Evolutionary conservation across 2,113 vertebrate genomes (phyloP).

Genomic region (Ctenodactylus gundi): DNA sequence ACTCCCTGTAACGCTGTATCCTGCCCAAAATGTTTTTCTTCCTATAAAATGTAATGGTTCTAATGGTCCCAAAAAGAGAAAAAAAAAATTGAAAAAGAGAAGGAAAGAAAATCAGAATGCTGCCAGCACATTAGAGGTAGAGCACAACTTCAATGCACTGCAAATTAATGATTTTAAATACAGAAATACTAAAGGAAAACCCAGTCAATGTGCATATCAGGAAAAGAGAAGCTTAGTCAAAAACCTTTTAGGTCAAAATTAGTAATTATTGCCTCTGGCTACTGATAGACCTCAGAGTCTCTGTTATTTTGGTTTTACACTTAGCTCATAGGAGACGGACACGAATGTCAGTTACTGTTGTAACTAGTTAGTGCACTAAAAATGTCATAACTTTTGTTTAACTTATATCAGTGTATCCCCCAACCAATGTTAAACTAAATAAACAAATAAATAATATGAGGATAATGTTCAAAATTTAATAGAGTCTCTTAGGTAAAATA

Average conservation of each 20-base stretch:
- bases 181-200: not conserved
- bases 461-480: not conserved
- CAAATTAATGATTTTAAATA: not conserved
- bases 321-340: not conserved
- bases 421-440: not conserved
- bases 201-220: not conserved
- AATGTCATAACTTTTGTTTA: not conserved
- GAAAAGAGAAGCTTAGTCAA: not conserved
- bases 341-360: not conserved
- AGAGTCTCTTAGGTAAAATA: not conserved
- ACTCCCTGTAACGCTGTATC: not conserved
- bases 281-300: not conserved
- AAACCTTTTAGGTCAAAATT: not conserved
- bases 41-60: not conserved
- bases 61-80: not conserved
- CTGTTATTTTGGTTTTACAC: not conserved
- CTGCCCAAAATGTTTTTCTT: not conserved
- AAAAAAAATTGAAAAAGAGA: no score
- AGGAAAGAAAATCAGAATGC: not conserved
- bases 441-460: not conserved
- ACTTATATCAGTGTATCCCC: not conserved
- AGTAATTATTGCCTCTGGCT: rapidly evolving
- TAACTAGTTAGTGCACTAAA: not conserved
- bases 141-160: not conserved
- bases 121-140: not conserved